Evolutionary conservation across 2,888 invertebrate genomes (phyloP), one percentile per base, ranked within the genome.

Genomic region (Drosophila limbata): DNA sequence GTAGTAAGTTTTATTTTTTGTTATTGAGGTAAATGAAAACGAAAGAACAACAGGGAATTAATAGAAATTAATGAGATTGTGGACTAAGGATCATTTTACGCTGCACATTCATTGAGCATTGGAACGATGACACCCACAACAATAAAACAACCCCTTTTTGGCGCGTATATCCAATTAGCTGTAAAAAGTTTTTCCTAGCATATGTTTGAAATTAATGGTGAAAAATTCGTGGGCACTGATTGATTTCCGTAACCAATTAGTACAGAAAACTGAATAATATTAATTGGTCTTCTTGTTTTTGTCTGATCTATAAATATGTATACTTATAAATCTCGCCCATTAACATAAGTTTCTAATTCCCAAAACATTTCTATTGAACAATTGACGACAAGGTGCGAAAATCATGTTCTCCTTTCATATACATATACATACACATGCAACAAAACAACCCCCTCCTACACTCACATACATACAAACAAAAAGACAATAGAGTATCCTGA

Each of bases 381-480:
- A 77, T 77, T 68, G 80, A 69, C 57, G 55, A 53, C 77, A 84
- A 84, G 84, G 84, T 84, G 84, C 84, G 85, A 84, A 84, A 84
- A 85, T 83, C 83, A 77, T 73, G 21, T 84, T 67, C 55, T 13
- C 63, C 37, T 55, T 63, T 47, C 21, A 50, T 15, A 64, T 69
- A 74, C 64, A 25, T 25, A 25, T 25, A 19, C 19, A 19, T 19
- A 6, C 25, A 25, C 6, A 25, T 25, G 78, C 64, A 78, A 70
- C 55, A 39, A 40, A 51, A 9, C 61, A 47, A 51, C 45, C 28
- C 42, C 45, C 50, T 47, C 65, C 53, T 53, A 47, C 68, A 55
- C 50, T 44, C 13, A 45, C 59, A 53, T 28, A 35, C 44, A 50
- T 13, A 11, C 6, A 47, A 1, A 11, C 9, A 37, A 17, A 39